These are phyloP conservation scores for Rhagoletis zephyria DNA, from an alignment of 1,140 invertebrate species.

Conservation along the genomic window DNA sequence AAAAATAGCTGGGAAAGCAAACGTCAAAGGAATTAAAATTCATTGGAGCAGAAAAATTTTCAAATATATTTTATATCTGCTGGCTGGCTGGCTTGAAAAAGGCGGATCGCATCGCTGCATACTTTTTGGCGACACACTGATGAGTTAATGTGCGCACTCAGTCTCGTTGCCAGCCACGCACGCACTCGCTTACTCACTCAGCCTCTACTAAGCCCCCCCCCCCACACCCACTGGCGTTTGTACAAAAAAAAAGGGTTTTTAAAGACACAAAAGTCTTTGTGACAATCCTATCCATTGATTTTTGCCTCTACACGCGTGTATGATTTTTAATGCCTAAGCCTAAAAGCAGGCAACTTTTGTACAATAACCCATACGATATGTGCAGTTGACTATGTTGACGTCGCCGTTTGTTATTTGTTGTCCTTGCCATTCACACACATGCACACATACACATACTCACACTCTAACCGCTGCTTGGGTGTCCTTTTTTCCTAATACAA, in stretches of 20 bases:
- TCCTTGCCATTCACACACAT: background rate
- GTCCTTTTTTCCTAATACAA: constrained; percentile 50
- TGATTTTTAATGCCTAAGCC: constrained; percentile 49
- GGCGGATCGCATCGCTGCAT: background rate
- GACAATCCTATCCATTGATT: constrained; percentile 59
- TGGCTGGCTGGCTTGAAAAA: constrained; percentile 21
- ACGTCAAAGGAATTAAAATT: constrained; percentile 59
- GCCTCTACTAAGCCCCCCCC: background rate
- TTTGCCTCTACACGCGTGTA: constrained; percentile 53
- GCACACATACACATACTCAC: background rate
- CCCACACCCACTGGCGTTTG: background rate
- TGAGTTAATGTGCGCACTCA: constrained; percentile 22
- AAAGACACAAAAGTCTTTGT: constrained; percentile 56
- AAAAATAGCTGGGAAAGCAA: background rate
- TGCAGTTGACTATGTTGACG: background rate
- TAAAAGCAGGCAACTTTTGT: constrained; percentile 51
- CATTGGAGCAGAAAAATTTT: constrained; percentile 58
- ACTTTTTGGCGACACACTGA: background rate
- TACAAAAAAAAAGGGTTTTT: constrained; percentile 56
- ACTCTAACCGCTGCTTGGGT: background rate
- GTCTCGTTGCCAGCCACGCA: background rate
- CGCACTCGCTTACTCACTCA: constrained; percentile 15
- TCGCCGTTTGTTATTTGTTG: constrained; percentile 35
- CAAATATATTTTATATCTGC: constrained; percentile 53
- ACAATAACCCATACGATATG: background rate